Evolutionary conservation across 2,113 vertebrate species (phyloP).

Genomic region (Aptenodytes patagonicus): DNA sequence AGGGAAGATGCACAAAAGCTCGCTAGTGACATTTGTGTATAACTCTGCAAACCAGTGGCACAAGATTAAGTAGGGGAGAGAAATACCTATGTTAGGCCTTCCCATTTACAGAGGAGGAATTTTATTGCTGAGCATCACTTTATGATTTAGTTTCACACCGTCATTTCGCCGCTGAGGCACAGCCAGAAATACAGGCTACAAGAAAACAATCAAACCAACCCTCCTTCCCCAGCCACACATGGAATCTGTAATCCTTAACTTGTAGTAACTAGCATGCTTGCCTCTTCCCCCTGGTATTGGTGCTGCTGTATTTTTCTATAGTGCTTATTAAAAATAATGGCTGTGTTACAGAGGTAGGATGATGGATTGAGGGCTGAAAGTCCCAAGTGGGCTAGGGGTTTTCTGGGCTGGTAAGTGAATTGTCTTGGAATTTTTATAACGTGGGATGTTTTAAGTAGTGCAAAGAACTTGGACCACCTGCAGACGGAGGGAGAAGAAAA

Average conservation of each 20-base stretch:
- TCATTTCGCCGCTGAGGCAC: background rate
- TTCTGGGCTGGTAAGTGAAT: constrained; percentile 46
- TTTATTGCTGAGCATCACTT: background rate
- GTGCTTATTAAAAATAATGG: constrained; percentile 66
- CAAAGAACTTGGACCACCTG: background rate
- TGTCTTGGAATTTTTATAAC: constrained; percentile 39
- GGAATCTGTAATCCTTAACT: constrained; percentile 6
- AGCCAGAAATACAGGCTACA: background rate
- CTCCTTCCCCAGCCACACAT: background rate
- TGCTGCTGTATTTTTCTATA: constrained; percentile 30
- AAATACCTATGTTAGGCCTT: background rate
- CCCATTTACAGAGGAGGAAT: background rate
- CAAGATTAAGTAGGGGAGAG: background rate
- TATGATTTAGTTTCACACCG: background rate
- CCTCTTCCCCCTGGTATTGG: background rate
- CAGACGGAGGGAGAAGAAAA: background rate
- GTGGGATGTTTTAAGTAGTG: background rate
- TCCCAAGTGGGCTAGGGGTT: background rate
- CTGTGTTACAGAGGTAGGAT: constrained; percentile 5
- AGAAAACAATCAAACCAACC: background rate
- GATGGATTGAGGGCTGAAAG: constrained; percentile 40
- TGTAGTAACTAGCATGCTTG: background rate
- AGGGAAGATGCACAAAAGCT: background rate
- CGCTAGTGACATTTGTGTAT: rapidly evolving
- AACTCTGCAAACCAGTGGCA: background rate